A percentile compares a stretch with the other conserved stretches of the same genome.
These are phyloP conservation scores for Penaeus indicus DNA, from an alignment of 1,140 invertebrate species.

Conservation along the genomic window DNA sequence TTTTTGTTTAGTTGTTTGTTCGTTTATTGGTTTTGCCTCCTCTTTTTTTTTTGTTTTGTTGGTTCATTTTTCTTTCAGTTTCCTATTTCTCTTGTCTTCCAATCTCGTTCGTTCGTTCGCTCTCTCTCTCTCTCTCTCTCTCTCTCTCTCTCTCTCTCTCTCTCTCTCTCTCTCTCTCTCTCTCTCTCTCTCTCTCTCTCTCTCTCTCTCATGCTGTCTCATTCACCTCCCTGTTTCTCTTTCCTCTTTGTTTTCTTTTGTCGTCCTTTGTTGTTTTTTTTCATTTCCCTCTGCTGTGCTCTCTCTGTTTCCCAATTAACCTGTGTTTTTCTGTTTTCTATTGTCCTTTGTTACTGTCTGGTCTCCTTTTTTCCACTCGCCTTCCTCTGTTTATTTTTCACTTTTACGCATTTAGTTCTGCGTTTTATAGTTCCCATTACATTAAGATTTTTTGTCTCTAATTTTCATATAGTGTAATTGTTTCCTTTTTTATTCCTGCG, in stretches of 20 bases:
- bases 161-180: conserved; percentile 24
- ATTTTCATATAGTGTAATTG: too few species aligned
- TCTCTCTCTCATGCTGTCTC: neutral
- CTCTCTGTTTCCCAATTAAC: conserved; percentile 18
- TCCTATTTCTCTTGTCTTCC: neutral
- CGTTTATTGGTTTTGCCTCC: too few species aligned
- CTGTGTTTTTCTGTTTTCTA: neutral
- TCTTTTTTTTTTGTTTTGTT: too few species aligned
- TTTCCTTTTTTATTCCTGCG: too few species aligned
- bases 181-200: conserved; percentile 21
- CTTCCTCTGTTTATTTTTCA: neutral
- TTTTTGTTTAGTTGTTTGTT: too few species aligned
- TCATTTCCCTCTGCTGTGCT: neutral
- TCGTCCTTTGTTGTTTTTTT: neutral
- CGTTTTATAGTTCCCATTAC: neutral
- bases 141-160: conserved; percentile 26
- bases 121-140: conserved; percentile 31
- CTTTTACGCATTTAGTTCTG: neutral
- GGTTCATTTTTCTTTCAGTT: neutral
- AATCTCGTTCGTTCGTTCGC: neutral
- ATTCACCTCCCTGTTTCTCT: neutral
- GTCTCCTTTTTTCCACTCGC: neutral
- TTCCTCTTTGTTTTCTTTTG: conserved; percentile 13
- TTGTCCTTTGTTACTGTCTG: neutral
- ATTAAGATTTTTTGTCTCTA: neutral